Percentiles rank a stretch among this genome's conserved stretches.
phyloP scores from a whole-genome alignment of 2,888 invertebrate species.

The Antitype chi region DNA sequence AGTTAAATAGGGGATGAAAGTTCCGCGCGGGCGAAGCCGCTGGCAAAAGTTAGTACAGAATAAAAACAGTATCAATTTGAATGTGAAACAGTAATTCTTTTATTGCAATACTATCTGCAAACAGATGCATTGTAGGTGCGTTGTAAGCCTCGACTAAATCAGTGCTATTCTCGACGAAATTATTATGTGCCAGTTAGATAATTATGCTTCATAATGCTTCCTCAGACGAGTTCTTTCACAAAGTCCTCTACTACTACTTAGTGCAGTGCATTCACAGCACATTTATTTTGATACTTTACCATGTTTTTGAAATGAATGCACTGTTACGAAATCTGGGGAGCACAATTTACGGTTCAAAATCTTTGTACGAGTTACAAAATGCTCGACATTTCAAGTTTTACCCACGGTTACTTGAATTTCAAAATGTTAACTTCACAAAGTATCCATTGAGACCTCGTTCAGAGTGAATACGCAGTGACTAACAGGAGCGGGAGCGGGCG shows the following conservation, averaged over 20 bases:
- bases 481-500: not conserved
- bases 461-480: not conserved
- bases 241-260: not conserved
- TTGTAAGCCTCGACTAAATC: not conserved
- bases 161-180: not conserved
- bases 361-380: constrained; percentile 43
- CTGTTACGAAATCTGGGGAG: constrained; percentile 13
- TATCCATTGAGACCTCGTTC: constrained; percentile 24
- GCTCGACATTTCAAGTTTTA: constrained; percentile 39
- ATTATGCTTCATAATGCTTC: not conserved
- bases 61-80: not conserved
- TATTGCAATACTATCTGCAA: not conserved
- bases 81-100: not conserved
- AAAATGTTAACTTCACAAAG: constrained; percentile 55
- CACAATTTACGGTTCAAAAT: constrained; percentile 36
- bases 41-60: too few relatives aligned
- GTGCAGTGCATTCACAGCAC: constrained; percentile 13
- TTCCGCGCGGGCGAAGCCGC: too few relatives aligned
- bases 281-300: constrained; percentile 17
- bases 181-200: too few relatives aligned
- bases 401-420: constrained; percentile 28
- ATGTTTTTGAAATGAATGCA: constrained; percentile 21
- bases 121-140: not conserved
- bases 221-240: not conserved
- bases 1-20: too few relatives aligned